These are phyloP conservation scores for Lampropteryx suffumata DNA, from an alignment of 2,888 invertebrate species.

Conservation along the genomic window DNA sequence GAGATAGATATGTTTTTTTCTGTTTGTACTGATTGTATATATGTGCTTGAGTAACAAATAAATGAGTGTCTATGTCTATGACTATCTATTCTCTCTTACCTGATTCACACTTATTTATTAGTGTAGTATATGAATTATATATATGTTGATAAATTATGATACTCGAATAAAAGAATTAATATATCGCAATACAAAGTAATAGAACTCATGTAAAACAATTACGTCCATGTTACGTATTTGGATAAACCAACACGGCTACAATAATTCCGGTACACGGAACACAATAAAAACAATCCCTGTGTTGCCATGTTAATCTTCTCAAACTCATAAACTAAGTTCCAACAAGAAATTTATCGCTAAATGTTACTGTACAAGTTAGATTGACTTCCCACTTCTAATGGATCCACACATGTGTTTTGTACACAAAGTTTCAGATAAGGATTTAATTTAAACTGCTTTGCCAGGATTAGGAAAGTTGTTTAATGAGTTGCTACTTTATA, in stretches of 20 bases:
- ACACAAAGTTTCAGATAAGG: conserved; percentile 26
- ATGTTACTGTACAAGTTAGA: conserved; percentile 60
- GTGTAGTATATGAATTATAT: too few species aligned
- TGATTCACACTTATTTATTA: too few species aligned
- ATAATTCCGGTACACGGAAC: conserved; percentile 4
- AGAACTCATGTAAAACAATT: too few species aligned
- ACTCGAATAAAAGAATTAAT: too few species aligned
- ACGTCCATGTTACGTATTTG: too few species aligned
- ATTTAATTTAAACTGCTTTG: conserved; percentile 24
- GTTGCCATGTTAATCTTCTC: conserved; percentile 37
- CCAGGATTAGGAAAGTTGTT: conserved; percentile 17
- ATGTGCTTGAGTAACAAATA: too few species aligned
- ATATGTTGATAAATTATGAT: too few species aligned
- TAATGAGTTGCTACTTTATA: conserved; percentile 3
- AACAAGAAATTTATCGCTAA: conserved; percentile 48
- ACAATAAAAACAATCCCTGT: conserved; percentile 27
- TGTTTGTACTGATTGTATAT: too few species aligned
- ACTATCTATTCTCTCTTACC: too few species aligned
- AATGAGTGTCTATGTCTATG: too few species aligned
- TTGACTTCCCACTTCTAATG: conserved; percentile 53
- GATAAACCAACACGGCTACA: conserved; percentile 1
- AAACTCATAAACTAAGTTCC: conserved; percentile 47
- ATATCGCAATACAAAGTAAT: too few species aligned
- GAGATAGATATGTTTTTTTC: too few species aligned
- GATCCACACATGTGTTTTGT: conserved; percentile 38